Base-by-base conservation (phyloP, 1,140 invertebrate genomes). In the Calosoma granatense region DNA sequence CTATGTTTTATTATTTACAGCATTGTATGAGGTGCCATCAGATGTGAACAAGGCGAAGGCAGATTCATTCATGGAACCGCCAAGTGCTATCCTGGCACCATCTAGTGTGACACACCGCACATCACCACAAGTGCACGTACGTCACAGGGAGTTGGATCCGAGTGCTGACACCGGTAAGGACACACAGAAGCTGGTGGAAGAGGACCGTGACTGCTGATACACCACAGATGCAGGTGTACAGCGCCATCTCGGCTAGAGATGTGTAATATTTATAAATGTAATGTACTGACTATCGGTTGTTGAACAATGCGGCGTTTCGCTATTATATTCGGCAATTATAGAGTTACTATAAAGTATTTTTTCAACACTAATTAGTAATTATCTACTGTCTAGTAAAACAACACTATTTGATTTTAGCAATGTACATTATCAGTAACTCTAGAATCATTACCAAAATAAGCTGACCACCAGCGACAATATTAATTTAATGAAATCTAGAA, bases 131-230 rank as follows among this genome's bases (percentile, higher is more conserved):
- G 73, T 87, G 59, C 83, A 85, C 62, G 72, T 88, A 22, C 78
- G 84, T 59, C 82, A 87, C 59, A 76, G 83, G 63, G 86, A 94
- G 69, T 77, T 94, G 23, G 90, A 93, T 72, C 90, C 91, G 1
- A 81, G 83, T 54, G 77, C 81, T 6, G 92, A 95, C 67, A 90
- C 89, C n/a, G 91, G 90, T 67, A 92, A 90, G 74, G 92, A 94
- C 71, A 95, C 92, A 1, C 87, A 90, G 70, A 85, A 88, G 68
- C 79, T 96, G 57, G 91, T 94, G 53, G 85, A 88, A 69, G 91
- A 94, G 75, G 91, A 93, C 73, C 69, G 69, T 67, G 90, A 93
- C 72, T 70, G 69, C 68, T 72, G 68, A 71, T 72, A 69, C 59
- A 76, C 67, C 76, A 12, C 22, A 11, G 22, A 53, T 17, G 15